Conservation (phyloP, 2,888 invertebrate genomes). For the Gortyna flavago region DNA sequence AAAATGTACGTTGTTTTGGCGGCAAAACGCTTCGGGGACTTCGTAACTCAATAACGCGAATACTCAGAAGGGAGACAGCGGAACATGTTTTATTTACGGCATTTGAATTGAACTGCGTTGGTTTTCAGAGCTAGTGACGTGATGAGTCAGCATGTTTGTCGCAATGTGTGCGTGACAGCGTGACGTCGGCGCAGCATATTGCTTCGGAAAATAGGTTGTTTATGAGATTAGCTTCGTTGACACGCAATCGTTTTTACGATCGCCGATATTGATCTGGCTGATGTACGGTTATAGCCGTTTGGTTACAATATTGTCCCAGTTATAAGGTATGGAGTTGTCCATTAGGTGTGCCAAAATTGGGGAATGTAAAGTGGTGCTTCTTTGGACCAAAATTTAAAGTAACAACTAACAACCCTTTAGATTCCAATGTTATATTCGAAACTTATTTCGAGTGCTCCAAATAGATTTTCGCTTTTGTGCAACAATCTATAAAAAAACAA, state of each 20-base stretch:
- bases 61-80: conserved; percentile 84
- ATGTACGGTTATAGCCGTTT: conserved; percentile 39
- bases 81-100: conserved; percentile 90
- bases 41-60: conserved; percentile 89
- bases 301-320: conserved; percentile 36
- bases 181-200: conserved; percentile 71
- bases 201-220: conserved; percentile 73
- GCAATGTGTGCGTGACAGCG: conserved; percentile 81
- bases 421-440: neutral
- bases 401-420: neutral
- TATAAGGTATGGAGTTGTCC: conserved; percentile 14
- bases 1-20: conserved; percentile 90
- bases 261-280: conserved; percentile 54
- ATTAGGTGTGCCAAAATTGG: conserved; percentile 24
- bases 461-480: neutral
- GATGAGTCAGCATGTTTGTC: conserved; percentile 76
- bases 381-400: conserved; percentile 3
- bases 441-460: neutral
- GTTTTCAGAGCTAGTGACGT: conserved; percentile 73
- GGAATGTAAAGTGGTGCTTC: neutral
- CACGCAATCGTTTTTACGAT: conserved; percentile 72
- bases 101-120: conserved; percentile 86
- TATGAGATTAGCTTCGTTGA: conserved; percentile 71
- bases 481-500: neutral
- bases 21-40: conserved; percentile 90